Evolutionary conservation across 2,888 invertebrate genomes (phyloP).

Genomic region (Byasa hedistus): DNA sequence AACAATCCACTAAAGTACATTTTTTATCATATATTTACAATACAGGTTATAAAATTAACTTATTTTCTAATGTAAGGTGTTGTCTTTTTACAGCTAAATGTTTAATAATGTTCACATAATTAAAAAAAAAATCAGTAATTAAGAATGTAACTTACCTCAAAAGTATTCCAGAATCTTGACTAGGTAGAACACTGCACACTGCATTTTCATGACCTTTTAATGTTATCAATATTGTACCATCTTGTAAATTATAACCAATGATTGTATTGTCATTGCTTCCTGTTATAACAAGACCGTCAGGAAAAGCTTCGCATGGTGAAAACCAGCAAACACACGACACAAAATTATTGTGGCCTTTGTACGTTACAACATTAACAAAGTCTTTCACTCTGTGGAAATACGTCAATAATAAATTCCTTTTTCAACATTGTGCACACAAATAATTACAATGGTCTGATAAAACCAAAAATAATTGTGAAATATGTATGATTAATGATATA

Average conservation of each 20-base stretch:
- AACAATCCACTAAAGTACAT: too few relatives aligned
- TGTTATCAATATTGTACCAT: constrained; percentile 83
- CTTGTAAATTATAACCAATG: constrained; percentile 86
- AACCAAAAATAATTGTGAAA: neutral
- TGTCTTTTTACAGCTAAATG: too few relatives aligned
- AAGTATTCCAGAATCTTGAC: constrained; percentile 63
- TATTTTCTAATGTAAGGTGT: too few relatives aligned
- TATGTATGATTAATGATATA: neutral
- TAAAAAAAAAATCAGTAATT: neutral
- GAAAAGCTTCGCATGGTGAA: constrained; percentile 83
- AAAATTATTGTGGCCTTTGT: constrained; percentile 91
- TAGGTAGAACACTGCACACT: constrained; percentile 79
- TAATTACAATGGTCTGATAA: neutral
- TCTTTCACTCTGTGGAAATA: constrained; percentile 73
- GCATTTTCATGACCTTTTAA: constrained; percentile 89
- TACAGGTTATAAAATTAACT: too few relatives aligned
- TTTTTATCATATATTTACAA: too few relatives aligned
- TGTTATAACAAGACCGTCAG: constrained; percentile 90
- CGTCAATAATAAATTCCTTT: neutral
- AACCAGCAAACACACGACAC: constrained; percentile 90
- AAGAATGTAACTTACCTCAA: constrained; percentile 53
- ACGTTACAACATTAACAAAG: constrained; percentile 83
- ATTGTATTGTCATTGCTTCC: constrained; percentile 94
- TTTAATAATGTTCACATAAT: neutral
- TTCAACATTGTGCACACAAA: neutral